phyloP scores from a whole-genome alignment of 2,888 invertebrate species.

The Drosophila greeni region DNA sequence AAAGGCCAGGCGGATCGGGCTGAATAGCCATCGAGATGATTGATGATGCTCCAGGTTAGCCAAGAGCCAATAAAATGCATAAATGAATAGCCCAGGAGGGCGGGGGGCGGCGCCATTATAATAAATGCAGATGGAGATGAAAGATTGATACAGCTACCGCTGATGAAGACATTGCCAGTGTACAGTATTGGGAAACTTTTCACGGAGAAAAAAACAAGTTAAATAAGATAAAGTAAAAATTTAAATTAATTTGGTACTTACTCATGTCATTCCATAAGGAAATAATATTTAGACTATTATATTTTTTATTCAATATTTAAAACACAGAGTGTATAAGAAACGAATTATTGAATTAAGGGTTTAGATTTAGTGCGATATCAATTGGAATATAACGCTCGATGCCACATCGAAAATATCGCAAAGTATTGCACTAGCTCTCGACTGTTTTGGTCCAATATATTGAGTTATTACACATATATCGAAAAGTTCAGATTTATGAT shows the following conservation, averaged over 20 bases:
- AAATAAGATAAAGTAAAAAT: too few species aligned
- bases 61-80: conserved; percentile 62
- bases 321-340: too few species aligned
- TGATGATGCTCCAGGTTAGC: conserved; percentile 54
- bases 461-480: neutral
- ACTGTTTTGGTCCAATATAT: neutral
- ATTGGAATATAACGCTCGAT: too few species aligned
- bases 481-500: neutral
- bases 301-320: too few species aligned
- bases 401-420: too few species aligned
- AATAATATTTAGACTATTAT: too few species aligned
- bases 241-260: too few species aligned
- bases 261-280: too few species aligned
- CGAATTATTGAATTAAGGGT: too few species aligned
- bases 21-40: conserved; percentile 50
- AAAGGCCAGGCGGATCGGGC: conserved; percentile 28
- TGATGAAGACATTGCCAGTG: conserved; percentile 29
- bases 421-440: neutral
- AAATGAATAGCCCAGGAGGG: conserved; percentile 35
- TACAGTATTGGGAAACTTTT: conserved; percentile 4
- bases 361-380: too few species aligned
- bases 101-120: conserved; percentile 11
- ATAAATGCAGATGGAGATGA: conserved; percentile 37
- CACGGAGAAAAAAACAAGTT: neutral
- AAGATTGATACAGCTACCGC: conserved; percentile 25